Percentiles rank a stretch among this genome's conserved stretches.
phyloP scores from a whole-genome alignment of 92 coral and sea anemone genomes.

The Palythoa grandis region DNA sequence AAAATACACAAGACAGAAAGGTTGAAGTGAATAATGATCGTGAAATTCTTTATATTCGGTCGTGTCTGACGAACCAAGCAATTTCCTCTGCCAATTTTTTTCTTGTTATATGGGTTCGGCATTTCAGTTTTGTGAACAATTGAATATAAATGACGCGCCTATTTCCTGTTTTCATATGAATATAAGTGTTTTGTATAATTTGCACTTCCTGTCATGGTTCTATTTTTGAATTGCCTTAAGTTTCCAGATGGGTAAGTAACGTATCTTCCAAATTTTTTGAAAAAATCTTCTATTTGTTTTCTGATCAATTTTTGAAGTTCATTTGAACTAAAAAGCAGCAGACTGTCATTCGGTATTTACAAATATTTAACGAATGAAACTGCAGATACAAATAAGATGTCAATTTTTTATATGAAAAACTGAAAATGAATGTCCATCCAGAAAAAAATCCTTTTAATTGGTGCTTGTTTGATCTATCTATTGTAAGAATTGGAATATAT shows the following conservation, averaged over 20 bases:
- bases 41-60: not conserved
- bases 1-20: not conserved
- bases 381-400: not conserved
- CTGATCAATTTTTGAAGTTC: conserved; percentile 2
- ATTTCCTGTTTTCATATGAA: too few species aligned
- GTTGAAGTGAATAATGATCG: not conserved
- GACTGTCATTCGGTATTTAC: not conserved
- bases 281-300: not conserved
- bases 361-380: conserved; percentile 22
- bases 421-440: not conserved
- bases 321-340: not conserved
- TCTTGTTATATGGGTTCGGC: conserved; percentile 15
- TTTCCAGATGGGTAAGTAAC: too few species aligned
- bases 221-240: not conserved
- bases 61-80: not conserved
- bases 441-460: not conserved
- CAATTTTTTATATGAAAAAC: not conserved
- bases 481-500: not conserved
- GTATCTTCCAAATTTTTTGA: too few species aligned
- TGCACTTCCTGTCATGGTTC: not conserved
- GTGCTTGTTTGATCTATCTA: not conserved
- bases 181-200: too few species aligned
- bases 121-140: not conserved
- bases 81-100: conserved; percentile 13
- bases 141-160: too few species aligned